Percentiles rank a stretch among this genome's conserved stretches.
phyloP scores from a whole-genome alignment of 2,797 vertebrate genomes.

The Mallotus villosus region DNA sequence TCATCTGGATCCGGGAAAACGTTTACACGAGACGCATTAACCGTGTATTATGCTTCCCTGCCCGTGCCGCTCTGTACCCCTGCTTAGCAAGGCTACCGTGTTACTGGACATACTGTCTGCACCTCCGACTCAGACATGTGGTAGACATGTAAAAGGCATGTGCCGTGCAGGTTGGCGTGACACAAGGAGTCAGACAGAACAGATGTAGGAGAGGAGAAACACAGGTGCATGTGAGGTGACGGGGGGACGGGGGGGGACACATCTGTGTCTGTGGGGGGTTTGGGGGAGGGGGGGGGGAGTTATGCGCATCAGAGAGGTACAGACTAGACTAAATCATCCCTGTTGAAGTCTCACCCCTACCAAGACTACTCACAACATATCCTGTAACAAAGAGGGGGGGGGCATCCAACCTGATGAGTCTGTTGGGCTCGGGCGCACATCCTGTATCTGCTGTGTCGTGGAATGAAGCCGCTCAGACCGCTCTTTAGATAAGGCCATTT shows the following conservation, averaged over 20 bases:
- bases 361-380: conserved; percentile 1
- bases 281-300: conserved; percentile 24
- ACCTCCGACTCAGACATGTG: conserved; percentile 40
- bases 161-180: conserved; percentile 42
- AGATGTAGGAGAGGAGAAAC: conserved; percentile 41
- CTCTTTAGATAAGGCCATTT: background rate
- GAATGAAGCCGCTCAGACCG: background rate
- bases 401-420: background rate
- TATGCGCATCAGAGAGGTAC: conserved; percentile 40
- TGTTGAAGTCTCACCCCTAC: background rate
- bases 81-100: conserved; percentile 25
- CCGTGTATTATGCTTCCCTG: conserved; percentile 19
- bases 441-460: background rate
- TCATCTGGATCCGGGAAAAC: conserved; percentile 9
- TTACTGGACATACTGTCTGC: conserved; percentile 19
- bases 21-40: conserved; percentile 47
- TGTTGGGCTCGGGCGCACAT: background rate
- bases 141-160: conserved; percentile 18
- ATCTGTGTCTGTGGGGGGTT: conserved; percentile 16
- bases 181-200: conserved; percentile 36
- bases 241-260: conserved; percentile 32
- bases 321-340: conserved; percentile 10
- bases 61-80: conserved; percentile 31
- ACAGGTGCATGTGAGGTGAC: conserved; percentile 43
- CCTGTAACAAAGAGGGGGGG: background rate